phyloP scores from a whole-genome alignment of 1,140 invertebrate species.

The Drosophila repletoides region DNA sequence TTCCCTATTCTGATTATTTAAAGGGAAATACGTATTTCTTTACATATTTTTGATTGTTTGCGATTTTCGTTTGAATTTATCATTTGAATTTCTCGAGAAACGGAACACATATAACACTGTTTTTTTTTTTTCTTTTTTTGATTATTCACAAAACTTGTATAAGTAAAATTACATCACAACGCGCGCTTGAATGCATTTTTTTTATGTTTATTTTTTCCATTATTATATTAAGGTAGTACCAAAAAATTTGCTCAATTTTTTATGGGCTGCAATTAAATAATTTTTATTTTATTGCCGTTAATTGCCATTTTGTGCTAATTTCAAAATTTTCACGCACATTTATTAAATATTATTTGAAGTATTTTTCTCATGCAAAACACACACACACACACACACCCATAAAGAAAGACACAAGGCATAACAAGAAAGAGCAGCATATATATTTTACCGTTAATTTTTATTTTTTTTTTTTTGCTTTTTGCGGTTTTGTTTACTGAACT shows the following conservation, averaged over 20 bases:
- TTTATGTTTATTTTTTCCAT: constrained; percentile 32
- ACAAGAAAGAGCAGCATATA: constrained; percentile 42
- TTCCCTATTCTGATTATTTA: too few species aligned
- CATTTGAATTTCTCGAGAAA: too few species aligned
- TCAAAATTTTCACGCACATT: constrained; percentile 23
- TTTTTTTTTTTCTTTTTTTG: not conserved
- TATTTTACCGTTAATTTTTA: constrained; percentile 52
- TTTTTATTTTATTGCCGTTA: constrained; percentile 48
- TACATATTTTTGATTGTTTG: not conserved
- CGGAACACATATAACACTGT: too few species aligned
- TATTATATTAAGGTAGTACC: constrained; percentile 1
- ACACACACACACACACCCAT: constrained; percentile 13
- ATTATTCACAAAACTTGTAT: constrained; percentile 14
- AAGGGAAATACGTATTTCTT: not conserved
- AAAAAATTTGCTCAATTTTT: constrained; percentile 55
- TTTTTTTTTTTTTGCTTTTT: constrained; percentile 24
- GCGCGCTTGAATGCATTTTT: constrained; percentile 18
- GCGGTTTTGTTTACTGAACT: constrained; percentile 39
- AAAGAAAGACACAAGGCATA: constrained; percentile 33
- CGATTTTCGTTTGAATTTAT: not conserved
- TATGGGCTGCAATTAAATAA: constrained; percentile 46
- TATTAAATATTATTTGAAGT: constrained; percentile 6
- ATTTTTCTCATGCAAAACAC: constrained; percentile 10
- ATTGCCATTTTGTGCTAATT: constrained; percentile 35
- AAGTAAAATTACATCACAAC: constrained; percentile 21